phyloP scores from a whole-genome alignment of 2,888 invertebrate genomes.

The Hipparchia semele region DNA sequence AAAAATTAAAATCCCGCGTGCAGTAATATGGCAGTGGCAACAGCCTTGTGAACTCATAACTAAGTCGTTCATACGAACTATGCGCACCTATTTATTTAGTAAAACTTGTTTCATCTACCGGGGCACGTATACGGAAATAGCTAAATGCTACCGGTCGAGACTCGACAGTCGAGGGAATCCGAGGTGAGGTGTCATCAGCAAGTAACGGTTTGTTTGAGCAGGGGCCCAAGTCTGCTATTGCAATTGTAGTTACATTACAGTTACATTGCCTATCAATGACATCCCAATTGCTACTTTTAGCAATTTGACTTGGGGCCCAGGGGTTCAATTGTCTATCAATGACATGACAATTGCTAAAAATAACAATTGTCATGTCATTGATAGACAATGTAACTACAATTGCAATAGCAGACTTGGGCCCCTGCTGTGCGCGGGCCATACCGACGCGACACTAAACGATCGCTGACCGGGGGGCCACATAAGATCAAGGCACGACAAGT shows the following conservation, averaged over 20 bases:
- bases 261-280: no score
- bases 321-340: no score
- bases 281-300: no score
- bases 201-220: slow-evolving; percentile 30
- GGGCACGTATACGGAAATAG: background rate
- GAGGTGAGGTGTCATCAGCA: background rate
- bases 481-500: no score
- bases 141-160: background rate
- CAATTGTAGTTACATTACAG: no score
- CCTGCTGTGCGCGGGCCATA: slow-evolving; percentile 2
- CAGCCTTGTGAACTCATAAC: background rate
- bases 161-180: background rate
- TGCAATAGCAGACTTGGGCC: no score
- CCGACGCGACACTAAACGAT: background rate
- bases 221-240: no score
- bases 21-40: background rate
- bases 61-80: background rate
- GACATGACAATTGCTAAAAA: no score
- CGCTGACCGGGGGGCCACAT: background rate
- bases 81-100: background rate
- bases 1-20: no score
- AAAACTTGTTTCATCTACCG: background rate
- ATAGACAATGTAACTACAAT: no score
- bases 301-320: no score
- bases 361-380: no score